Evolutionary conservation across 2,113 vertebrate genomes (phyloP).

Genomic region (Phalacrocorax brasilianus): DNA sequence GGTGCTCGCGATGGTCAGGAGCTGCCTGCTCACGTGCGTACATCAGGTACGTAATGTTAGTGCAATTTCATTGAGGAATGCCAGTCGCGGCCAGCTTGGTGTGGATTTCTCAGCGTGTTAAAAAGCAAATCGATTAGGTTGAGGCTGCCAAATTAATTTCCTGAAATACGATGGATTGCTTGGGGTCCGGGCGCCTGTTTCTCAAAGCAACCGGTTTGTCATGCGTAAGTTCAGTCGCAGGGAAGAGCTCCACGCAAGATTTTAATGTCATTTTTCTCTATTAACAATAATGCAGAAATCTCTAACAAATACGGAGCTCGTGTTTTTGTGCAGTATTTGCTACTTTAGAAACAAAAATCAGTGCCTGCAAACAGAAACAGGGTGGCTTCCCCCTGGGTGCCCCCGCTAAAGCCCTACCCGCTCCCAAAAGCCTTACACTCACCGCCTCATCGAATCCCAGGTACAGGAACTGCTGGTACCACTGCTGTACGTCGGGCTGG

Average conservation of each 20-base stretch:
- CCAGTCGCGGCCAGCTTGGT: background rate
- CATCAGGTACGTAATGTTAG: fast-evolving
- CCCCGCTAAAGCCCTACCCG: fast-evolving
- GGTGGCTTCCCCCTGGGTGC: background rate
- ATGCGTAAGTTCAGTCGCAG: background rate
- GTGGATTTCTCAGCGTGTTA: background rate
- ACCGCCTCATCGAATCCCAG: constrained; percentile 93
- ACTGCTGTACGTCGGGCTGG: constrained; percentile 90
- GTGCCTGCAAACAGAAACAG: background rate
- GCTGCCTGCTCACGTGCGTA: fast-evolving
- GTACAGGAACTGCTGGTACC: constrained; percentile 94
- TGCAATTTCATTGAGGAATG: background rate
- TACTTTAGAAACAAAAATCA: background rate
- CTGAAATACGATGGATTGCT: background rate
- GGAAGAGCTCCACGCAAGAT: background rate
- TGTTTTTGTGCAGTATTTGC: background rate
- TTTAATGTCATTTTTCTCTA: background rate
- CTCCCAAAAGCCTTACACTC: background rate
- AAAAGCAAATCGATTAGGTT: background rate
- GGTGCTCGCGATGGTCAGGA: background rate
- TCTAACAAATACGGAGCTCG: background rate
- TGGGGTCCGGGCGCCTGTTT: background rate
- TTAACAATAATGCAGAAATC: background rate
- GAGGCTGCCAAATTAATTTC: background rate
- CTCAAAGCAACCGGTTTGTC: background rate